A percentile compares a stretch with the other conserved stretches of the same genome.
Evolutionary conservation across 2,113 vertebrate genomes (phyloP).

Genomic region (Ciconia maguari): DNA sequence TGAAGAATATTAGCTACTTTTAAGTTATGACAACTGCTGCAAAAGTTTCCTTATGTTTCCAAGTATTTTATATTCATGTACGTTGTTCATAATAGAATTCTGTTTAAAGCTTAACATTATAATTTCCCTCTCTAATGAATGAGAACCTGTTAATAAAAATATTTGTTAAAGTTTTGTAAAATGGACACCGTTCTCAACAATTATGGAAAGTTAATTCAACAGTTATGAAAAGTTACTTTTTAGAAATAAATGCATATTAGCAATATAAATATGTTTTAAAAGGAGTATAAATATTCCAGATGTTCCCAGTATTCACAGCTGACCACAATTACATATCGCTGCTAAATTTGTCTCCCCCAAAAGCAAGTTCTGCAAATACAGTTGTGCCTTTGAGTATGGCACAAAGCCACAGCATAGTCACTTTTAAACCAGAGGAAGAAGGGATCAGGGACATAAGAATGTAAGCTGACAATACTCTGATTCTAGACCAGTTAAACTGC

Average conservation of each 20-base stretch:
- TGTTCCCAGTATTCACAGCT: not conserved
- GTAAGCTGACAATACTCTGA: not conserved
- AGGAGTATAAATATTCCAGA: not conserved
- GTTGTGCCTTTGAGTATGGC: not conserved
- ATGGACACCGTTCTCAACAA: not conserved
- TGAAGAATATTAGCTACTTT: not conserved
- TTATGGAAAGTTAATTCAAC: not conserved
- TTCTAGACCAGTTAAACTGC: not conserved
- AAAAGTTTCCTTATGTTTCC: not conserved
- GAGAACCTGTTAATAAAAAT: not conserved
- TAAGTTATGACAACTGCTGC: not conserved
- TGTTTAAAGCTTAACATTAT: not conserved
- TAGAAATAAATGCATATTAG: not conserved
- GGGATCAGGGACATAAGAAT: not conserved
- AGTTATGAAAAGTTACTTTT: not conserved
- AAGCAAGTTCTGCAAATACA: not conserved
- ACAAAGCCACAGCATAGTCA: not conserved
- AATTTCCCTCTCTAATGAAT: not conserved
- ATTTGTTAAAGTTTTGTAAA: not conserved
- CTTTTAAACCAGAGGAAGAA: not conserved
- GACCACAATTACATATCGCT: not conserved
- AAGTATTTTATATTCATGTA: not conserved
- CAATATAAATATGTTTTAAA: not conserved
- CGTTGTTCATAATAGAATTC: not conserved
- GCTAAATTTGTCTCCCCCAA: not conserved